A percentile compares a stretch with the other conserved stretches of the same genome.
Conservation (phyloP, 2,888 invertebrate species). For the Drosophila borealis region DNA sequence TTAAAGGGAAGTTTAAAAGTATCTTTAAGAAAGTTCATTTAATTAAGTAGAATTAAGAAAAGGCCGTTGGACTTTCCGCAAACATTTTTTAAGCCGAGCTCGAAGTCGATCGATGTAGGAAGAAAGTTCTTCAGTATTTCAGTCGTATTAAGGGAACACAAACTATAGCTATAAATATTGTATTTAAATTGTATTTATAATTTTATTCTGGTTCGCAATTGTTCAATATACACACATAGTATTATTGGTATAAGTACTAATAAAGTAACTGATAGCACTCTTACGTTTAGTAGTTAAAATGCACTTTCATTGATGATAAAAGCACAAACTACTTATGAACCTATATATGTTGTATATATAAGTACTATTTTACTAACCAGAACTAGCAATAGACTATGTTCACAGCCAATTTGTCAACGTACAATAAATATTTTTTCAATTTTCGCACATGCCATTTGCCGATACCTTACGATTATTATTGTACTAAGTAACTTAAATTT, state of each 20-base stretch:
- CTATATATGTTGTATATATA: not conserved
- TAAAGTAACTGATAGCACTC: conserved; percentile 50
- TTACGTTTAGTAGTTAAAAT: conserved; percentile 9
- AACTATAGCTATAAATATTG: conserved; percentile 1
- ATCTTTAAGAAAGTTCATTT: too few relatives aligned
- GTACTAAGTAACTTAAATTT: conserved; percentile 44
- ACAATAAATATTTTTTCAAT: conserved; percentile 43
- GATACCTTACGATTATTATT: conserved; percentile 56
- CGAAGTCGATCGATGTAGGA: too few relatives aligned
- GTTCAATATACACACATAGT: conserved; percentile 15
- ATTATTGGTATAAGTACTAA: conserved; percentile 18
- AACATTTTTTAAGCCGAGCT: too few relatives aligned
- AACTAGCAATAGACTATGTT: conserved; percentile 56
- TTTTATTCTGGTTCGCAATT: conserved; percentile 16
- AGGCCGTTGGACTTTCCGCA: too few relatives aligned
- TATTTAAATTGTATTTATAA: conserved; percentile 29
- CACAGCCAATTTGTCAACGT: conserved; percentile 72
- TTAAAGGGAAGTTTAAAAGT: too few relatives aligned
- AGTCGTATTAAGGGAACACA: too few relatives aligned
- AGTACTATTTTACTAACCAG: conserved; percentile 21
- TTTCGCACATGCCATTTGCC: conserved; percentile 51
- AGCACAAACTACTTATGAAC: not conserved
- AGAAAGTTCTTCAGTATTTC: too few relatives aligned
- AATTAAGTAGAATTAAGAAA: too few relatives aligned
- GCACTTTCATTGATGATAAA: conserved; percentile 9